Evolutionary conservation across 2,888 invertebrate genomes (phyloP).

Genomic region (Balanococcus diminutus): DNA sequence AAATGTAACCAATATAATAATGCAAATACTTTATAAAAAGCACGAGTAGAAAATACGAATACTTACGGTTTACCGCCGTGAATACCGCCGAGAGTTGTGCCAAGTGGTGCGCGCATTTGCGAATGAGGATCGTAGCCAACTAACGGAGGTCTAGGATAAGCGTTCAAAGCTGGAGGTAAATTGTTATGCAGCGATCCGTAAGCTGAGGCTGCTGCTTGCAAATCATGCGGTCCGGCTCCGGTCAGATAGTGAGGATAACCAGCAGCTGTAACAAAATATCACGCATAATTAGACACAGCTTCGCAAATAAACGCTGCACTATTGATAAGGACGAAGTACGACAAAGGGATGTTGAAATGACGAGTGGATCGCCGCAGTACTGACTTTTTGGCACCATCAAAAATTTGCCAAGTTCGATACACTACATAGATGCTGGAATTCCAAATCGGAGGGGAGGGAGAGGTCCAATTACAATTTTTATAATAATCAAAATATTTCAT

Average conservation of each 20-base stretch:
- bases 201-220: conserved; percentile 63
- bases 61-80: conserved; percentile 88
- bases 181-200: conserved; percentile 70
- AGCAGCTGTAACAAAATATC: conserved; percentile 56
- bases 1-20: not conserved
- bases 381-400: too few species aligned
- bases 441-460: too few species aligned
- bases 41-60: not conserved
- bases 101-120: conserved; percentile 71
- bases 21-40: not conserved
- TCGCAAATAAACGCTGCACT: not conserved
- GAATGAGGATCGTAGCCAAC: conserved; percentile 73
- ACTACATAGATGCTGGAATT: too few species aligned
- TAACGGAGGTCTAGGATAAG: conserved; percentile 71
- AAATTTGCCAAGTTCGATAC: too few species aligned
- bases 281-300: not conserved
- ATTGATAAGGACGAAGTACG: too few species aligned
- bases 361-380: too few species aligned
- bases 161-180: conserved; percentile 69
- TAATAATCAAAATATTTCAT: too few species aligned
- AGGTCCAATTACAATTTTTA: too few species aligned
- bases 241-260: conserved; percentile 71
- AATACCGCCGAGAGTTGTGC: conserved; percentile 64
- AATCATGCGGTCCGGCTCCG: conserved; percentile 67
- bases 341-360: too few species aligned